A percentile compares a stretch with the other conserved stretches of the same genome.
These are phyloP conservation scores for Drosophila tropicalis DNA, from an alignment of 1,140 invertebrate genomes.

Conservation along the genomic window DNA sequence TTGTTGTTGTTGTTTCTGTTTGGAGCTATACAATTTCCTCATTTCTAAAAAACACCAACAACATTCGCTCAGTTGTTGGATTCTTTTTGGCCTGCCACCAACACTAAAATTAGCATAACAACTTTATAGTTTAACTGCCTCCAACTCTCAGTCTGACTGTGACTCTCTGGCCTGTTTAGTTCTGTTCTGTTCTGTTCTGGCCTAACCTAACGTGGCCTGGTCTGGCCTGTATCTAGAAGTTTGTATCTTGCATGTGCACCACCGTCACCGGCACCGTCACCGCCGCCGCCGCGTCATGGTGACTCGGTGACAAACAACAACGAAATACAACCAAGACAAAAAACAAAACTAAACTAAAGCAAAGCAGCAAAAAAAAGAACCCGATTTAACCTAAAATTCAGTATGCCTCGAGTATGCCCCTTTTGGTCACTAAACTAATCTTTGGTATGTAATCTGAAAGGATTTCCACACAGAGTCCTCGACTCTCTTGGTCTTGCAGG, in stretches of 20 bases:
- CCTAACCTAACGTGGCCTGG: constrained; percentile 30
- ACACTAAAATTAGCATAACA: constrained; percentile 83
- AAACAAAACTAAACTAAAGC: constrained; percentile 42
- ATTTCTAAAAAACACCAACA: constrained; percentile 50
- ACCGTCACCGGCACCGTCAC: background rate
- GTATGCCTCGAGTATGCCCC: constrained; percentile 4
- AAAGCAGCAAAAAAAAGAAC: constrained; percentile 30
- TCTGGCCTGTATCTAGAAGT: constrained; percentile 65
- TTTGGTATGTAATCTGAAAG: constrained; percentile 69
- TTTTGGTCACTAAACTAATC: constrained; percentile 40
- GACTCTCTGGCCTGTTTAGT: constrained; percentile 10
- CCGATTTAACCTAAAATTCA: constrained; percentile 31
- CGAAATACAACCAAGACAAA: constrained; percentile 28
- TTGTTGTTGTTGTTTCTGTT: constrained; percentile 51
- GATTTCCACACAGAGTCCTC: constrained; percentile 15
- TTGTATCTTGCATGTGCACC: constrained; percentile 73
- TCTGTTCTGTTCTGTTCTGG: constrained; percentile 22
- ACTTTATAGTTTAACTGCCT: constrained; percentile 83
- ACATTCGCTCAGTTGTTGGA: constrained; percentile 22
- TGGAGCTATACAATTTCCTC: constrained; percentile 73
- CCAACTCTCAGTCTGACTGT: constrained; percentile 5
- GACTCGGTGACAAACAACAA: constrained; percentile 35
- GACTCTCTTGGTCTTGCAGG: background rate
- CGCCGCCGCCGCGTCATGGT: constrained; percentile 12
- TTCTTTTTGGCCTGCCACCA: constrained; percentile 49